Percentiles rank a stretch among this genome's conserved stretches.
phyloP scores from a whole-genome alignment of 1,140 invertebrate genomes.

The Leptoteleia sp. region DNA sequence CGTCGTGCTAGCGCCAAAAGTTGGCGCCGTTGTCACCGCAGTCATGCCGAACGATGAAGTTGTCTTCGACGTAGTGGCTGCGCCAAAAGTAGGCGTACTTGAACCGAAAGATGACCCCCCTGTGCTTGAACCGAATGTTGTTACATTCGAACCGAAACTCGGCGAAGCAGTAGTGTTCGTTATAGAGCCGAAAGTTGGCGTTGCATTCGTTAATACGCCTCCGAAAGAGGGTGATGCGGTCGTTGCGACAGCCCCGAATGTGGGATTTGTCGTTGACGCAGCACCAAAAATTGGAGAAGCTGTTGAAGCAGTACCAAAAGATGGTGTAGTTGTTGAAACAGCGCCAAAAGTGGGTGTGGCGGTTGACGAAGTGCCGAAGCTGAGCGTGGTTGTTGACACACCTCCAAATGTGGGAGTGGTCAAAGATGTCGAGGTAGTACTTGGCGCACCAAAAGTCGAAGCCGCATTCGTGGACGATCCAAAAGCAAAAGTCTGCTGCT shows the following conservation, averaged over 20 bases:
- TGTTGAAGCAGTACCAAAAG: no score
- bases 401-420: no score
- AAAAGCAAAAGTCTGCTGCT: no score
- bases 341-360: slow-evolving; percentile 35
- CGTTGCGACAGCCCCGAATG: no score
- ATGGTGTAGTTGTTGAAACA: slow-evolving; percentile 3
- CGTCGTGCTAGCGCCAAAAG: slow-evolving; percentile 24
- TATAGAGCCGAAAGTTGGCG: slow-evolving; percentile 1
- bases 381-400: slow-evolving; percentile 13
- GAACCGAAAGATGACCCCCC: slow-evolving; percentile 6
- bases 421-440: no score
- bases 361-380: no score
- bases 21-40: slow-evolving; percentile 19
- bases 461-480: no score
- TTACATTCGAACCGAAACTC: slow-evolving; percentile 30
- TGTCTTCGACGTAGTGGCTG: background rate
- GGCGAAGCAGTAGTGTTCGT: slow-evolving; percentile 2
- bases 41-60: slow-evolving; percentile 38
- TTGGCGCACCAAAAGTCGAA: no score
- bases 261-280: no score
- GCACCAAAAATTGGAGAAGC: no score
- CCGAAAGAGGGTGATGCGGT: slow-evolving; percentile 4
- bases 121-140: background rate
- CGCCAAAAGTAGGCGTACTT: slow-evolving; percentile 10
- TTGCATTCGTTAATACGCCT: background rate